Base-by-base conservation (phyloP, 1,140 invertebrate species). In the Drosophila yakuba region DNA sequence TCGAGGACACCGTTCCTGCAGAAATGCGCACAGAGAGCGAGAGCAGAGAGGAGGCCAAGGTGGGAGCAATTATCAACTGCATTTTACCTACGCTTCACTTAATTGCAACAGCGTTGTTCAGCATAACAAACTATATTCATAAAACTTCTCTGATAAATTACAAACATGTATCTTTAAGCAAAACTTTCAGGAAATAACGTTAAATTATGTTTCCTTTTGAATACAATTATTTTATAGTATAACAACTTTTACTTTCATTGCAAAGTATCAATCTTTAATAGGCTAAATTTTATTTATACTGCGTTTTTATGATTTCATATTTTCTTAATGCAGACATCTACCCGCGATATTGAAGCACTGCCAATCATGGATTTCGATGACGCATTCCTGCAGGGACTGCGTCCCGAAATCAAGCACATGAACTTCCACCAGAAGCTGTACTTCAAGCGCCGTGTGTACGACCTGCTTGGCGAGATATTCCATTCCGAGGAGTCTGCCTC, bases 371-470 rank as follows among this genome's bases (percentile, higher is more conserved):
- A 92, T 14, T 86, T 74, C 17, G 90, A 92, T 82, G 80, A 79
- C n/a, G 78, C 76, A 12, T 92, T 92, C 25, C 61, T 92, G 17
- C 86, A 90, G 63, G 75, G 84, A 23, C 47, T 91, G 4, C 76
- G 79, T 6, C 86, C 90, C 23, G 91, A 92, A 62, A 89, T 92
- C 52, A 73, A 80, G 7, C 74, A 68, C 15, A 92, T 92, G 90
- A 67, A 83, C 48, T 91, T 89, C 35, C 71, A 74, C 35, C 81
- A 92, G 47, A 92, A 91, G 56, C 67, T 92, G 6, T 56, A 63
- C n/a, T 91, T 92, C 20, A 92, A 92, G 54, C 78, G 84, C 2
- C 78, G 90, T 28, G 74, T 91, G 2, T 91, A 91, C 39, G 86
- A 89, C 28, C 51, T 91, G 7, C 55, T 91, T 5, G 63, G 76